Evolutionary conservation across 1,140 invertebrate species (phyloP).

Genomic region (Drosophila subpulchrella): DNA sequence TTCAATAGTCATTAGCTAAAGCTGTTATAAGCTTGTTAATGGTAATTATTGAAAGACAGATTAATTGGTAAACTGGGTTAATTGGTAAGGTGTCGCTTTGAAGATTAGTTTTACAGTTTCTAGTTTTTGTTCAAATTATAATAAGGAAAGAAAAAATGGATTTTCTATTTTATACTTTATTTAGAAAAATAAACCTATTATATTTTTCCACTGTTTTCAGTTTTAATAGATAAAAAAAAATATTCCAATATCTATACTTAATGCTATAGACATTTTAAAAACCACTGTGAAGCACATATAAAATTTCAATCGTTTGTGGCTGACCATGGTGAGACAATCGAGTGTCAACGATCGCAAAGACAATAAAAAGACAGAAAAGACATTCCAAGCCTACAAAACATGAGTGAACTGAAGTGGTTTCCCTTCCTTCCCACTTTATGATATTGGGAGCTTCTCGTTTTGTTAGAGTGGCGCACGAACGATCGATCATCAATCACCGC

Average conservation of each 20-base stretch:
- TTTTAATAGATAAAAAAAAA: too few species aligned
- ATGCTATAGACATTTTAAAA: too few species aligned
- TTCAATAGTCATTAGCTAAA: constrained; percentile 37
- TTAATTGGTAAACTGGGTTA: constrained; percentile 23
- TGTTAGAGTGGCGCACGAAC: constrained; percentile 61
- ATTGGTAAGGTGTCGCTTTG: neutral
- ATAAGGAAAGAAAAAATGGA: too few species aligned
- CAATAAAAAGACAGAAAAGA: constrained; percentile 18
- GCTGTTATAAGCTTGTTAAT: constrained; percentile 28
- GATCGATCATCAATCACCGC: constrained; percentile 64
- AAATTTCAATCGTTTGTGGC: constrained; percentile 30
- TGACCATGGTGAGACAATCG: constrained; percentile 37
- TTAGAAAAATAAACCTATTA: too few species aligned
- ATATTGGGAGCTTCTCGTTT: constrained; percentile 26
- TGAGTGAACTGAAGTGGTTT: constrained; percentile 16
- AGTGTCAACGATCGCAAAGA: constrained; percentile 45
- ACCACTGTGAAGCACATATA: constrained; percentile 18
- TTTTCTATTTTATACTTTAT: too few species aligned
- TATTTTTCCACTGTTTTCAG: too few species aligned
- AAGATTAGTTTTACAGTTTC: neutral
- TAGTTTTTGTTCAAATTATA: neutral
- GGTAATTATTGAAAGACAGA: constrained; percentile 11
- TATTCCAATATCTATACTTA: too few species aligned
- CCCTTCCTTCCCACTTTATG: constrained; percentile 7
- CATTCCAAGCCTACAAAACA: constrained; percentile 23